These are phyloP conservation scores for Myiozetetes cayanensis DNA, from an alignment of 2,113 vertebrate species.

Conservation along the genomic window DNA sequence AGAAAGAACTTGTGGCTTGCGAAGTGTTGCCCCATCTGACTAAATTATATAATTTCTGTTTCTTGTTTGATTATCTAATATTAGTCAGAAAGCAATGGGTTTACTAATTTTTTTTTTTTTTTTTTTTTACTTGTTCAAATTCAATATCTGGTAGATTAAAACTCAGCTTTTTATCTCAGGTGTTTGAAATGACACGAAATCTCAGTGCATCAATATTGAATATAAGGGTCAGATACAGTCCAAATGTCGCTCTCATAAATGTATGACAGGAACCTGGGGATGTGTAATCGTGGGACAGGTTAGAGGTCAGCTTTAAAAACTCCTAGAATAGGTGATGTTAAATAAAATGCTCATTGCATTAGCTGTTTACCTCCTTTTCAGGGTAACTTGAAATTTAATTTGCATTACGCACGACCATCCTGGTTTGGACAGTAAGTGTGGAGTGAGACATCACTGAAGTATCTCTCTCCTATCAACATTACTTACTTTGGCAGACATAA, in stretches of 20 bases:
- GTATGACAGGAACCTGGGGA: background rate
- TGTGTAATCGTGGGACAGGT: background rate
- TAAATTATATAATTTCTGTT: constrained; percentile 36
- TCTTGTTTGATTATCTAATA: constrained; percentile 6
- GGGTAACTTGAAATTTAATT: constrained; percentile 1
- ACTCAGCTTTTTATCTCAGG: background rate
- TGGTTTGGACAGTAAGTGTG: background rate
- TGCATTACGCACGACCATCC: background rate
- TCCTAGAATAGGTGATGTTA: background rate
- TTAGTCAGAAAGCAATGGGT: constrained; percentile 1
- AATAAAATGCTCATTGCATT: constrained; percentile 7
- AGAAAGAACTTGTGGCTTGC: constrained; percentile 4
- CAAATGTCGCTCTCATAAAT: background rate
- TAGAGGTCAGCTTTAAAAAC: constrained; percentile 16
- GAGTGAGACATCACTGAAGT: background rate
- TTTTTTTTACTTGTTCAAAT: background rate
- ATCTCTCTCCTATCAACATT: background rate
- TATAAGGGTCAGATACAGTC: background rate
- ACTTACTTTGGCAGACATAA: background rate
- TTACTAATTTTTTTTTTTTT: background rate
- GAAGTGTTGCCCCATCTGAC: constrained; percentile 5
- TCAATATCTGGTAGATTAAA: background rate
- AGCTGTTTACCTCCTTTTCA: background rate
- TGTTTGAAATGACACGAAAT: background rate
- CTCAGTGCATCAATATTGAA: background rate